Evolutionary conservation across 2,888 invertebrate genomes (phyloP), one percentile per base, ranked within the genome.

Genomic region (Omphaloscelis lunosa): DNA sequence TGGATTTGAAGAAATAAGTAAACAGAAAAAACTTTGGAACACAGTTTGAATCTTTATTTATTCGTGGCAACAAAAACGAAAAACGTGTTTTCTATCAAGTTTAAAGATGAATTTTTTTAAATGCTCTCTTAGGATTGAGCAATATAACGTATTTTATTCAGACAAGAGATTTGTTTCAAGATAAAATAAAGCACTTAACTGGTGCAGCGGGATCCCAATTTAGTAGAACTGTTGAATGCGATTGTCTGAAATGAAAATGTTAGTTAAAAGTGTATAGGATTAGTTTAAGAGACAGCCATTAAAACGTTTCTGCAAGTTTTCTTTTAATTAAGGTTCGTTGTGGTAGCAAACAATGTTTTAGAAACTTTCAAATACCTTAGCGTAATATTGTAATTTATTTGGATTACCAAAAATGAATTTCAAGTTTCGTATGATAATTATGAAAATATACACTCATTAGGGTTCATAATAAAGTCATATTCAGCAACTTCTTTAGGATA

Each of bases 141-240:
- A 77, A 85, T 80, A 72, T 76, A 53, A 73, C 74, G 79, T 84
- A 72, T 85, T 88, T 85, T 87, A 88, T 85, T 84, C 75, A 63
- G 75, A 68, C 77, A 72, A 51, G 63, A 86, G 82, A 84, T 86
- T 81, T 77, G 77, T 82, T 80, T 59, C 63, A 70, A 80, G 84
- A 88, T 85, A 83, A 86, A 86, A 76, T 79, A 72, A 67, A 76
- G 69, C 68, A 85, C 82, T 79, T 66, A 83, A 77, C 78, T 71
- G 63, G 66, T 80, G 78, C 75, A 83, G 51, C 34, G 72, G 39
- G 58, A 69, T 59, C 70, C 70, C 34, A 70, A 81, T 75, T 85
- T 75, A 72, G 70, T 59, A 15, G 61, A 81, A 68, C 48, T 74
- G 70, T 84, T 82, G 66, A 80, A 80, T 80, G 70, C 27, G 56